These are phyloP conservation scores for Ctenopoma multispine DNA, from an alignment of 2,797 vertebrate species.

Conservation along the genomic window DNA sequence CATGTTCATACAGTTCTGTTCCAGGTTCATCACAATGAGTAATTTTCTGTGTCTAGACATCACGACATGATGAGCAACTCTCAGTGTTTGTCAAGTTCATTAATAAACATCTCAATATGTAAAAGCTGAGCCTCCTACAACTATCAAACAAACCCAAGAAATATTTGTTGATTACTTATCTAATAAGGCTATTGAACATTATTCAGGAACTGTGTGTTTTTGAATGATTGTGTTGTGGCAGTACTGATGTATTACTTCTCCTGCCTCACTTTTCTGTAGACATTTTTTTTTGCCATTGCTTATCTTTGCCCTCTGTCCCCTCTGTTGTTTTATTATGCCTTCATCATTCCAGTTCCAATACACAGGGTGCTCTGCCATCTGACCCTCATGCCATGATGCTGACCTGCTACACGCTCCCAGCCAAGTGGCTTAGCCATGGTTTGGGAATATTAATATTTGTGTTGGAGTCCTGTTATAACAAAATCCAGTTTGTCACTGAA, in stretches of 20 bases:
- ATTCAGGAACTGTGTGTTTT: not conserved
- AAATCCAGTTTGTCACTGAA: not conserved
- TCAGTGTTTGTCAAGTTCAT: too few relatives aligned
- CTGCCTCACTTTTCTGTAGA: not conserved
- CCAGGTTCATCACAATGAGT: not conserved
- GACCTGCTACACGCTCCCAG: not conserved
- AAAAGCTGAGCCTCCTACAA: too few relatives aligned
- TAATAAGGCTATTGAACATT: not conserved
- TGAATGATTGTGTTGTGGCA: not conserved
- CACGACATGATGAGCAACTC: not conserved
- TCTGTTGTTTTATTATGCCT: too few relatives aligned
- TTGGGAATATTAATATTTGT: not conserved
- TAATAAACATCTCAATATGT: too few relatives aligned
- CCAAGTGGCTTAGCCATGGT: not conserved
- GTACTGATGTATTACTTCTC: not conserved
- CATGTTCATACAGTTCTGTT: not conserved
- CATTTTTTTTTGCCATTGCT: not conserved
- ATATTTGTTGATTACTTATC: too few relatives aligned
- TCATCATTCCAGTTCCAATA: too few relatives aligned
- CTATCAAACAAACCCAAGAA: not conserved
- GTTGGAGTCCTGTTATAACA: not conserved
- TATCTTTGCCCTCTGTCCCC: not conserved
- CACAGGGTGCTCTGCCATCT: not conserved
- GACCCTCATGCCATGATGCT: not conserved
- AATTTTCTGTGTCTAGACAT: not conserved